phyloP scores from a whole-genome alignment of 2,113 vertebrate species.

The Hippoglossus stenolepis region DNA sequence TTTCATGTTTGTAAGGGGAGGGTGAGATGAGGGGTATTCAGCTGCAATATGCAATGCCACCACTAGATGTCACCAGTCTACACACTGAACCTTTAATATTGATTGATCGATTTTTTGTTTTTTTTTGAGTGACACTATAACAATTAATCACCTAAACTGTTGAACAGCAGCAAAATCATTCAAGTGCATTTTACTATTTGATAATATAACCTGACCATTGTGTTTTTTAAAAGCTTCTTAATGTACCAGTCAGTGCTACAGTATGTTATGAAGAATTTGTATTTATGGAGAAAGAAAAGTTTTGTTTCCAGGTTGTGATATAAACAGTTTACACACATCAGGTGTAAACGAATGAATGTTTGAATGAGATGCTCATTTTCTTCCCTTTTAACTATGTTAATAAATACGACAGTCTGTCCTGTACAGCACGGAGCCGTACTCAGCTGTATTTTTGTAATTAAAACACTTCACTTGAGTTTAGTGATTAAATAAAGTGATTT shows the following conservation, averaged over 20 bases:
- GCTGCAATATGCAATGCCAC: too few relatives aligned
- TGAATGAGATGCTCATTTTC: slow-evolving; percentile 15
- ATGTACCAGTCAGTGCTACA: slow-evolving; percentile 16
- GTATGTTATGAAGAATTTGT: slow-evolving; percentile 36
- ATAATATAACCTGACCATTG: slow-evolving; percentile 29
- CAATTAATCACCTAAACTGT: slow-evolving; percentile 16
- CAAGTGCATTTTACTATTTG: slow-evolving; percentile 39
- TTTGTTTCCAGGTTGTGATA: slow-evolving; percentile 36
- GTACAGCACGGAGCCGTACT: slow-evolving; percentile 25
- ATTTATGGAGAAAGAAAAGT: slow-evolving; percentile 35
- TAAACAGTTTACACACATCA: slow-evolving; percentile 2
- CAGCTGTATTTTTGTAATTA: slow-evolving; percentile 72
- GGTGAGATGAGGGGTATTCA: too few relatives aligned
- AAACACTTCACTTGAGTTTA: slow-evolving; percentile 58
- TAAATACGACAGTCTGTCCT: slow-evolving; percentile 18
- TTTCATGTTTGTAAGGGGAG: too few relatives aligned
- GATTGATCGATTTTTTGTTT: slow-evolving; percentile 10
- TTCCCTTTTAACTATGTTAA: slow-evolving; percentile 27
- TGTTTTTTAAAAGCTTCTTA: slow-evolving; percentile 38
- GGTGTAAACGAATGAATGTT: background rate
- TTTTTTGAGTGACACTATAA: slow-evolving; percentile 36
- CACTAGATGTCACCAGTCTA: too few relatives aligned
- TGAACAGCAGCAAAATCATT: slow-evolving; percentile 46
- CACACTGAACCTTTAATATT: background rate
- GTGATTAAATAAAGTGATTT: slow-evolving; percentile 74